phyloP scores from a whole-genome alignment of 1,140 invertebrate genomes.

The Pseudomyrmex flavicornis region DNA sequence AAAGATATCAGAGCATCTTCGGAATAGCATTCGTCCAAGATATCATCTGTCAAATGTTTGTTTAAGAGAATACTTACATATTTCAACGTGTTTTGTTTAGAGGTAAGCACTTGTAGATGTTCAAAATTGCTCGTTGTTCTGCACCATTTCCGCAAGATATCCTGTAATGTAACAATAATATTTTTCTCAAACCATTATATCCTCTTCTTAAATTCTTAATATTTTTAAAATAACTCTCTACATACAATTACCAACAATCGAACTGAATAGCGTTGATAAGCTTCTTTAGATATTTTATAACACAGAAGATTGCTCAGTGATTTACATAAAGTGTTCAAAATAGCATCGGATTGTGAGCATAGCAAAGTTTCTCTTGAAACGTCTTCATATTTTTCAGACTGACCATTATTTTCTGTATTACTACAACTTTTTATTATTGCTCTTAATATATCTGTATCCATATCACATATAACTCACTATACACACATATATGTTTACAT shows the following conservation, averaged over 20 bases:
- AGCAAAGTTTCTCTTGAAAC: constrained; percentile 49
- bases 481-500: neutral
- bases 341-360: constrained; percentile 44
- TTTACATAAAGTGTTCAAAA: constrained; percentile 68
- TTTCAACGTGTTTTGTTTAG: constrained; percentile 54
- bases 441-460: constrained; percentile 67
- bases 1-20: constrained; percentile 66
- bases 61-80: constrained; percentile 70
- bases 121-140: constrained; percentile 47
- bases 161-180: constrained; percentile 61
- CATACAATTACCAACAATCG: constrained; percentile 76
- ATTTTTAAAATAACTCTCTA: constrained; percentile 46
- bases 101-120: constrained; percentile 64
- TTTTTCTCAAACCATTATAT: too few species aligned
- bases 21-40: constrained; percentile 50
- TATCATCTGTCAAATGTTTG: constrained; percentile 73
- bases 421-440: constrained; percentile 62
- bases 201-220: too few species aligned
- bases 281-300: constrained; percentile 77
- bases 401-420: constrained; percentile 37
- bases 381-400: constrained; percentile 64
- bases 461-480: neutral
- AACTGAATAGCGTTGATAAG: constrained; percentile 77
- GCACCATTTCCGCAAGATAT: constrained; percentile 69
- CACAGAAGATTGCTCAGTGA: constrained; percentile 74